Base-by-base conservation (phyloP, 2,113 vertebrate genomes). In the Cephalopterus ornatus region DNA sequence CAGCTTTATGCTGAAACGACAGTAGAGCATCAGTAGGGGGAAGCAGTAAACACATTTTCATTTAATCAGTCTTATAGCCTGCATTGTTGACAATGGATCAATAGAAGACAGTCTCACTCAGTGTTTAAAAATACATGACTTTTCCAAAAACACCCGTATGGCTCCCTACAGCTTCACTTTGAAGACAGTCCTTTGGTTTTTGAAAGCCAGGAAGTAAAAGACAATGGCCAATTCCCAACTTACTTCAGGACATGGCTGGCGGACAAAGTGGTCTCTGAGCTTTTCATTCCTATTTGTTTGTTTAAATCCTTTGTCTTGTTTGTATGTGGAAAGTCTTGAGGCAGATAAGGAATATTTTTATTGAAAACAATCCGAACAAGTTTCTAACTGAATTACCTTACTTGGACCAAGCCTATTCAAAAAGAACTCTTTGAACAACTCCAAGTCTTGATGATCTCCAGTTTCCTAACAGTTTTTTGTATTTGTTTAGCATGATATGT, bases 101-200 rank as follows among this genome's bases (percentile, higher is more conserved):
- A 32, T 46, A 55, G 46, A 67, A 53, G 18, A 19, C 39, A 17
- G 18, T 62, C 50, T 17, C 5, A 2, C 33, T 56, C 58, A 30
- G 39, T 33, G 37, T 41, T 88, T 42, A 93, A 72, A n/a, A 49
- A 9, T 28, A 49, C 5, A 17, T 68, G 63, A 88, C 74, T 91
- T 86, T 63, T 72, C 85, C 35, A 35, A 23, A 89, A 81, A 33
- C 82, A 72, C 79, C 46, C 72, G 9, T 59, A n/a, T 27, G 78
- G 32, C 67, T 95, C 95, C 92, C 92, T 52, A 33, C 93, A 87
- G 89, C 58, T 79, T 74, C 37, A 6, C 92, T 96, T 97, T 95
- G 88, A 97, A 95, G 88, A 47, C 7, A 81, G 59, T 33, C 62
- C 47, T 75, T 75, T 87, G 65, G 10, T 76, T 42, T 80, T 56